A percentile compares a stretch with the other conserved stretches of the same genome.
phyloP scores from a whole-genome alignment of 37 sponge, comb jelly and placozoan genomes.

The Hexactinellida sp. region DNA sequence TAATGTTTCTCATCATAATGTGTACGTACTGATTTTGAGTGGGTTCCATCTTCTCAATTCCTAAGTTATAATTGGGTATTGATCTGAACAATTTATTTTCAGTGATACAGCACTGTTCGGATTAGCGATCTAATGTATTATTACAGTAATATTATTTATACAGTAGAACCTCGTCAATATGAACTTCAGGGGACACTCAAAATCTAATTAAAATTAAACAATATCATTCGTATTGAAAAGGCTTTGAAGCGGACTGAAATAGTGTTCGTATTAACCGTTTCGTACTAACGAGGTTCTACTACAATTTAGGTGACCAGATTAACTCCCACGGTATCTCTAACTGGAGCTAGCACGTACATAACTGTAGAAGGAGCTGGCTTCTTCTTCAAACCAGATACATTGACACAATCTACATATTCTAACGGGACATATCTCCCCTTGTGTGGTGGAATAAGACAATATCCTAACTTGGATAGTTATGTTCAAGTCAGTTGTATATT shows the following conservation, averaged over 20 bases:
- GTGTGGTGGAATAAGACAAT: constrained; percentile 8
- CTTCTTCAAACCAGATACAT: constrained; percentile 33
- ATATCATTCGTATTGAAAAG: background rate
- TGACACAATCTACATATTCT: background rate
- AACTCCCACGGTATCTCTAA: constrained; percentile 38
- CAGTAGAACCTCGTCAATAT: too few species aligned
- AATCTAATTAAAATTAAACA: too few species aligned
- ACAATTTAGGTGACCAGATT: constrained; percentile 1
- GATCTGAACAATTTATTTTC: too few species aligned
- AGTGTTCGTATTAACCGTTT: background rate
- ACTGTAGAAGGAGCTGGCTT: constrained; percentile 61
- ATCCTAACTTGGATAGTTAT: background rate
- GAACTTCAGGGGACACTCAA: too few species aligned
- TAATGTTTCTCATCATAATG: too few species aligned
- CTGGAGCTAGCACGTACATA: constrained; percentile 38
- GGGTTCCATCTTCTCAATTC: too few species aligned
- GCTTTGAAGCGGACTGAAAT: too few species aligned
- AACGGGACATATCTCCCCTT: background rate
- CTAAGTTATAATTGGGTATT: too few species aligned
- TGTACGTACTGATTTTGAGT: too few species aligned
- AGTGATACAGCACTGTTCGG: too few species aligned
- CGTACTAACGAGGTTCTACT: background rate
- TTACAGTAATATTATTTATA: too few species aligned
- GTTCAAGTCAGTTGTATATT: background rate
- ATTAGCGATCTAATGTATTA: too few species aligned